A percentile compares a stretch with the other conserved stretches of the same genome.
Evolutionary conservation across 2,888 invertebrate species (phyloP).

Genomic region (Xestia xanthographa): DNA sequence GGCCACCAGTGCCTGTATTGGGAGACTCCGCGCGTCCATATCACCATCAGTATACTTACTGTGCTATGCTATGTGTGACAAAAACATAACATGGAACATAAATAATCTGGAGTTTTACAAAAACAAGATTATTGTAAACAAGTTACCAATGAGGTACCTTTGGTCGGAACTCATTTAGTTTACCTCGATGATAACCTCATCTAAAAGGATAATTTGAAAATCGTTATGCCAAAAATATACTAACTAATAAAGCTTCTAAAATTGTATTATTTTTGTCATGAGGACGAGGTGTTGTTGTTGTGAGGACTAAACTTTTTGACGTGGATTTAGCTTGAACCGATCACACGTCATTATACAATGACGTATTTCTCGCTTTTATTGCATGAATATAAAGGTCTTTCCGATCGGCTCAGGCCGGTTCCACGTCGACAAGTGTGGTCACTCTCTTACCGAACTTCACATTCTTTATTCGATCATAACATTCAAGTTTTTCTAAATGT

Average conservation of each 20-base stretch:
- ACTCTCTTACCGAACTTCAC: neutral
- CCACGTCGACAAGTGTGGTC: neutral
- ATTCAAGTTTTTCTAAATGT: neutral
- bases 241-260: neutral
- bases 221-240: neutral
- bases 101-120: neutral
- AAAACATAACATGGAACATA: neutral
- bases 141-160: conserved; percentile 1
- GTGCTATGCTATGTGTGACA: no score
- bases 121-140: conserved; percentile 16
- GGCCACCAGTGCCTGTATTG: no score
- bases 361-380: neutral
- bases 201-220: conserved; percentile 18
- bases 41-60: no score
- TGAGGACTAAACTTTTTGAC: neutral
- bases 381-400: neutral
- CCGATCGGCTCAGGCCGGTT: neutral
- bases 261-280: neutral
- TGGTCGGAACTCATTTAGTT: conserved; percentile 19
- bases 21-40: no score
- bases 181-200: neutral
- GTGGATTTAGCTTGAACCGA: neutral
- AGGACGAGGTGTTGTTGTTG: neutral
- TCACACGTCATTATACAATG: no score
- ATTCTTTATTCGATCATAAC: neutral